A percentile compares a stretch with the other conserved stretches of the same genome.
phyloP scores from a whole-genome alignment of 1,140 invertebrate genomes.

The Polypedilum pembai region DNA sequence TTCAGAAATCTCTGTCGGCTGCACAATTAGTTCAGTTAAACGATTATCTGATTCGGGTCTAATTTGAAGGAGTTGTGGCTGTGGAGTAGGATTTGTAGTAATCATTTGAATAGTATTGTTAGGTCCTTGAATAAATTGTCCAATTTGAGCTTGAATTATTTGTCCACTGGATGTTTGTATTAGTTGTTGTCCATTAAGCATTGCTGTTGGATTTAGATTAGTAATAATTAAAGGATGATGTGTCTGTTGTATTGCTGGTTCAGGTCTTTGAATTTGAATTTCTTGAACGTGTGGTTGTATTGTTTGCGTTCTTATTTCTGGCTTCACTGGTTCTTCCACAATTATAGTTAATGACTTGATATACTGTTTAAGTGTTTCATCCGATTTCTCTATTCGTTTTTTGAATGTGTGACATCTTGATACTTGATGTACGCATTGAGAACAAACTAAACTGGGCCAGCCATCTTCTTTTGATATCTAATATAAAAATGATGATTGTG shows the following conservation, averaged over 20 bases:
- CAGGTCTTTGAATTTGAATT: constrained; percentile 30
- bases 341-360: constrained; percentile 39
- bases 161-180: constrained; percentile 34
- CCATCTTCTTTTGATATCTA: constrained; percentile 49
- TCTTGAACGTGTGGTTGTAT: constrained; percentile 29
- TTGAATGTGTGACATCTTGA: constrained; percentile 52
- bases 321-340: constrained; percentile 31
- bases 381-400: constrained; percentile 49
- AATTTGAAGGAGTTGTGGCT: constrained; percentile 39
- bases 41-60: constrained; percentile 39
- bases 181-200: constrained; percentile 32
- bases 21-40: constrained; percentile 39
- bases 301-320: not conserved
- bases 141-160: constrained; percentile 34
- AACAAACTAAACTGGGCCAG: constrained; percentile 49
- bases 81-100: constrained; percentile 25
- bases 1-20: constrained; percentile 40
- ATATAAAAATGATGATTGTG: not conserved
- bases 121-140: constrained; percentile 29
- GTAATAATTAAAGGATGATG: constrained; percentile 40
- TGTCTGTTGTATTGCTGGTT: constrained; percentile 30
- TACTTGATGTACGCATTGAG: constrained; percentile 53
- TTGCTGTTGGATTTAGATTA: constrained; percentile 41
- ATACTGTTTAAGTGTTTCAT: constrained; percentile 45
- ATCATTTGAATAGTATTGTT: constrained; percentile 30